Base-by-base conservation (phyloP, 2,797 vertebrate genomes). In the Aplochiton taeniatus region DNA sequence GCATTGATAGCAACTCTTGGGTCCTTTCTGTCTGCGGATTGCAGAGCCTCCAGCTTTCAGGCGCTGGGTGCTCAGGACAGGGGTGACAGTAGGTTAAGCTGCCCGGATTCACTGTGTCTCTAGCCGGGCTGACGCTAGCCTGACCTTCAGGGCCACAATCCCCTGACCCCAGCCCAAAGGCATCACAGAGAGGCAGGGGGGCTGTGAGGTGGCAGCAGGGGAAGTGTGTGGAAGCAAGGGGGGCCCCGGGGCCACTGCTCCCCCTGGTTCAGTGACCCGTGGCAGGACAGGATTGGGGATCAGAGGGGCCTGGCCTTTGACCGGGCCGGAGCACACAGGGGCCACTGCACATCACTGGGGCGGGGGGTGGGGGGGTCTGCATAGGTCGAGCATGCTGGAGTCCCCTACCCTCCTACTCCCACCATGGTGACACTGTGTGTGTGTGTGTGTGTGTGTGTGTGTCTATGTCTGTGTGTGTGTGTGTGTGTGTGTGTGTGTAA, bases 271-370 rank as follows among this genome's bases (percentile, higher is more conserved):
- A 13, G 18, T 61, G 59, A 48, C 45, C 45, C 20, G 19, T 54
- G 52, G 12, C 50, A 44, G 45, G 47, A 61, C 48, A 62, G 43
- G 66, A 52, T 50, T 43, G 48, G 50, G 47, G 65, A 53, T 61
- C 18, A 51, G 19, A 62, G 43, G 8, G 44, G 45, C 31, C 41
- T 14, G 17, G 45, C 12, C 20, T 54, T 42, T 20, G 54, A 56
- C 57, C 65, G 42, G 31, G 58, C 68, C 83, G 76, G 65, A 70
- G 70, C 59, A 73, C 77, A 58, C 75, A 89, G 77, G 19, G 61
- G 58, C 60, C 70, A 73, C 77, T 80, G 77, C 47, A 61, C 59
- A 61, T 61, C 48, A 49, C 41, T 19, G 46, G 10, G 18, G 42
- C 1, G 16, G 31, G 31, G 31, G 31, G 31, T 2, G 31, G 31